A percentile compares a stretch with the other conserved stretches of the same genome.
These are phyloP conservation scores for Coptodon rendalli DNA, from an alignment of 2,113 vertebrate species.

Conservation along the genomic window DNA sequence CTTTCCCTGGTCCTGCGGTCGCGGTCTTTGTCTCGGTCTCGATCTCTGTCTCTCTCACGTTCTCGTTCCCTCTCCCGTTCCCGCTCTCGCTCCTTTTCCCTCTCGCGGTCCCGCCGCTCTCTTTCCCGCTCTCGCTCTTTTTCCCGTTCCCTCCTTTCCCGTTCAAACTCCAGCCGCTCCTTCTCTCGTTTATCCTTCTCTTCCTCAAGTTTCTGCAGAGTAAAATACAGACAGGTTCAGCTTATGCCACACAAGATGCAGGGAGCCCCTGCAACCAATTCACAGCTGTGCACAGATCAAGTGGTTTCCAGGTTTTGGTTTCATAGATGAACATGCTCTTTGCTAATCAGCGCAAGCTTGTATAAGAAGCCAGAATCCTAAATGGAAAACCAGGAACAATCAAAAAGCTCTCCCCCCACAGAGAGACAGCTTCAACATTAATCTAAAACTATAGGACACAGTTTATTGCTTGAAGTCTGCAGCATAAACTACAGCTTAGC, in stretches of 20 bases:
- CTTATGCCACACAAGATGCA: not conserved
- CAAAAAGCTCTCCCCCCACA: slow-evolving; percentile 10
- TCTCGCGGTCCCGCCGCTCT: slow-evolving; percentile 67
- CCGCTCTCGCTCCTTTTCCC: slow-evolving; percentile 92
- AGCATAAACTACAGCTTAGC: slow-evolving; percentile 8
- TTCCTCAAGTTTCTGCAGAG: slow-evolving; percentile 99
- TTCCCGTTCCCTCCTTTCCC: slow-evolving; percentile 80
- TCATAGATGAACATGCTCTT: slow-evolving; percentile 22
- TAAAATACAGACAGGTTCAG: slow-evolving; percentile 70
- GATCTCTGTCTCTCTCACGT: slow-evolving; percentile 50
- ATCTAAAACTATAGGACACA: not conserved
- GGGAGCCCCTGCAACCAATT: slow-evolving; percentile 23
- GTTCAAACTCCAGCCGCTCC: slow-evolving; percentile 91
- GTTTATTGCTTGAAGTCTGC: not conserved
- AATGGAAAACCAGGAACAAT: not conserved
- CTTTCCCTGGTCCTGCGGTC: slow-evolving; percentile 84
- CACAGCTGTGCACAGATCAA: slow-evolving; percentile 51
- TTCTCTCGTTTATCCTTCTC: slow-evolving; percentile 97
- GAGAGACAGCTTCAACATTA: not conserved
- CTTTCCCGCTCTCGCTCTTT: slow-evolving; percentile 71
- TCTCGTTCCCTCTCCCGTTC: slow-evolving; percentile 87
- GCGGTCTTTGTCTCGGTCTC: slow-evolving; percentile 59
- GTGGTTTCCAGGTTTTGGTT: slow-evolving; percentile 62
- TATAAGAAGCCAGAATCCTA: not conserved
- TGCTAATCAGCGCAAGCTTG: not conserved